Base-by-base conservation (phyloP, 1,140 invertebrate species). In the Melitaea cinxia region DNA sequence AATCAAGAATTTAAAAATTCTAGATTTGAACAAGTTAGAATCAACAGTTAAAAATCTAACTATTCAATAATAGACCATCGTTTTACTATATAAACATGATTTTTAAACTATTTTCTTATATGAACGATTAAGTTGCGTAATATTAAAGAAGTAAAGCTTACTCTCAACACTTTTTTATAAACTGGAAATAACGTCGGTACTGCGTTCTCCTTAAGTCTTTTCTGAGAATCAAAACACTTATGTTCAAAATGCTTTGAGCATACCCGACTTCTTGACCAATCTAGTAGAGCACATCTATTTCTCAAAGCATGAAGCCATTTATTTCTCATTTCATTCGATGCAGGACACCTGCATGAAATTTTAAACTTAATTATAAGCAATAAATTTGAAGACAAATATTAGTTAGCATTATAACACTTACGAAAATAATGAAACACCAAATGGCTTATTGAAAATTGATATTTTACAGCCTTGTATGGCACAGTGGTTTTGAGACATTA, bases 171-270 rank as follows among this genome's bases (percentile, higher is more conserved):
- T 52, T 57, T 39, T 30, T 24, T 53, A 21, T 6, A 45, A 42
- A 17, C n/a, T 37, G 73, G 68, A 50, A 89, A 89, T 39, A 89
- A 35, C 47, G 83, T 85, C 4, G 87, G 87, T 39, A 89, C 37
- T 21, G 87, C 85, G 75, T 78, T 78, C 2, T 78, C 74, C 39
- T 68, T 82, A 1, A 89, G 70, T 68, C 67, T 85, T 57, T 76
- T 75, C 55, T 80, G 73, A 35, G 70, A 53, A 75, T 89, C 80
- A 72, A 88, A 83, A 73, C 73, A 81, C 70, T 83, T 85, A 9
- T 72, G 60, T 58, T 89, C 84, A 75, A 89, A 89, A 75, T 89
- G 87, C 50, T 75, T 85, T 0, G 87, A 89, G 60, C 87, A 89
- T 42, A 89, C 87, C 60, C 67, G 80, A 37, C 87, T 88, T 62